phyloP scores from a whole-genome alignment of 2,888 invertebrate genomes.

The Coleophora deauratella region DNA sequence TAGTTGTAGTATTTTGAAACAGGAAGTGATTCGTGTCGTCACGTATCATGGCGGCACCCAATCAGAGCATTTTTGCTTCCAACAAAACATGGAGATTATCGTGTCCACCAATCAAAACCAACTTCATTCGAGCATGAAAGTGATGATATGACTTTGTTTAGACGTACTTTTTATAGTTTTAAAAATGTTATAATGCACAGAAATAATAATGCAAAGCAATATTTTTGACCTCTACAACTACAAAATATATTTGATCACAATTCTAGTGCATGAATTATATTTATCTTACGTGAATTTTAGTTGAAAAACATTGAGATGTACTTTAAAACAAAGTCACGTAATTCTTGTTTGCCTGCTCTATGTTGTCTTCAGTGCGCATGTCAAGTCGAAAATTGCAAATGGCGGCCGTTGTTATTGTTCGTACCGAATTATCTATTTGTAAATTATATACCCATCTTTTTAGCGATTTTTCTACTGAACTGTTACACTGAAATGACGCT shows the following conservation, averaged over 20 bases:
- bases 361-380: slow-evolving; percentile 78
- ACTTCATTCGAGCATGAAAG: slow-evolving; percentile 59
- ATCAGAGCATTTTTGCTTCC: slow-evolving; percentile 32
- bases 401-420: slow-evolving; percentile 99
- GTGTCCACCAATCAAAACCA: slow-evolving; percentile 45
- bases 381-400: slow-evolving; percentile 94
- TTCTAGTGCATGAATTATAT: too few relatives aligned
- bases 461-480: slow-evolving; percentile 75
- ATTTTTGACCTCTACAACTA: not conserved
- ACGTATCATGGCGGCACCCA: slow-evolving; percentile 60
- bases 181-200: not conserved
- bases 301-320: slow-evolving; percentile 8
- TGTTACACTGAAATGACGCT: slow-evolving; percentile 69
- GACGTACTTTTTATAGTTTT: slow-evolving; percentile 24
- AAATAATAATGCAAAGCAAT: slow-evolving; percentile 8
- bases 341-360: slow-evolving; percentile 51
- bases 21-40: slow-evolving; percentile 67
- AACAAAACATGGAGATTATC: slow-evolving; percentile 53
- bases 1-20: slow-evolving; percentile 26
- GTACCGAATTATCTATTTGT: slow-evolving; percentile 87
- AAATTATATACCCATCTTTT: slow-evolving; percentile 80
- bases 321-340: slow-evolving; percentile 46
- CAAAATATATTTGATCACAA: too few relatives aligned
- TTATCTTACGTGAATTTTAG: too few relatives aligned
- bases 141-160: slow-evolving; percentile 37